Base-by-base conservation (phyloP, 1,140 invertebrate species). In the Popillia japonica region DNA sequence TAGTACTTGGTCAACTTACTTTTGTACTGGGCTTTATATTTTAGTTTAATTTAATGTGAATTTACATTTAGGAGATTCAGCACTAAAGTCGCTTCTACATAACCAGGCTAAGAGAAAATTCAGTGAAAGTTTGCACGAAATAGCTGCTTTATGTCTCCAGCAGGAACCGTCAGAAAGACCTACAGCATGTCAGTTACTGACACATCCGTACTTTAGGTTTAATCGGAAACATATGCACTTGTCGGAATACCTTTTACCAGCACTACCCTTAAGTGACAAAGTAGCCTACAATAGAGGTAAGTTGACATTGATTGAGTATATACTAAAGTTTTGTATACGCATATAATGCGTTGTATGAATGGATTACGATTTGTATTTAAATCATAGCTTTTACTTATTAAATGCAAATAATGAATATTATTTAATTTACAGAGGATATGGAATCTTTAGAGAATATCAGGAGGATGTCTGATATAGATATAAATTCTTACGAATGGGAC, bases 191-290 rank as follows among this genome's bases (percentile, higher is more conserved):
- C 90, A 93, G 81, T 85, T 96, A 55, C 85, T 95, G 20, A 90
- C 87, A 75, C 94, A 96, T 85, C 87, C 90, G 8, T 95, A 96
- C 86, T 93, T 96, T 82, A 95, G 95, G 86, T 90, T 92, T 79
- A 88, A 87, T 68, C 84, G 82, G 72, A 87, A 84, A 78, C 83
- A 85, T 14, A 78, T 83, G 72, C 83, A 84, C 44, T 82, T 91
- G 64, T 85, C 87, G 0, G 87, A 89, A 77, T 85, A 90, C 77
- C 82, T 91, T 40, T 87, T 89, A 75, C 88, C 87, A 78, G 89
- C 90, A 20, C 86, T 88, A 78, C 88, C 90, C 27, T 86, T 90
- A 68, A 87, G 87, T 73, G 87, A 90, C 78, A 83, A 83, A 76
- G 86, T 87, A 72, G 85, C 82, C 11, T 82, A 84, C 80, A 85